Evolutionary conservation across 2,113 vertebrate species (phyloP).

Genomic region (Tachuris rubrigastra): DNA sequence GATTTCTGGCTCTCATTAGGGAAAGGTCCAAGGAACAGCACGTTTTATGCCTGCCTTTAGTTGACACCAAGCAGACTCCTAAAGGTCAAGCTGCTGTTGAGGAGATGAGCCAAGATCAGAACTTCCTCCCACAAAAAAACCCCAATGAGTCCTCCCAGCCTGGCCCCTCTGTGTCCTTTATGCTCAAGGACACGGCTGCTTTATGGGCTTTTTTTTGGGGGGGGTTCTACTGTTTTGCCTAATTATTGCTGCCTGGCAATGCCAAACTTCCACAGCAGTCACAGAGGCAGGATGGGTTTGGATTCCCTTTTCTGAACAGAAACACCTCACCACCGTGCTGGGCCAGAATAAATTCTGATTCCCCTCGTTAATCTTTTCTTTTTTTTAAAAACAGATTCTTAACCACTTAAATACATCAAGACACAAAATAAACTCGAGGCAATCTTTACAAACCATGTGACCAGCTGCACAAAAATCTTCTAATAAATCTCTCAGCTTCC

Average conservation of each 20-base stretch:
- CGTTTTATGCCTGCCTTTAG: neutral
- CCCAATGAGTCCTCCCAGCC: no score
- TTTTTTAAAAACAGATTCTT: neutral
- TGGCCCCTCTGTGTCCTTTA: no score
- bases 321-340: neutral
- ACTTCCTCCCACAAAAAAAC: neutral
- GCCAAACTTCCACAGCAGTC: neutral
- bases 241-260: neutral
- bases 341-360: accelerated
- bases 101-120: neutral
- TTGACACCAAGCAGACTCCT: constrained; percentile 11
- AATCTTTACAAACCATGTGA: neutral
- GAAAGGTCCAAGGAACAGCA: constrained; percentile 18
- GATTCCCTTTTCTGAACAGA: neutral
- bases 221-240: neutral
- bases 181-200: no score
- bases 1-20: constrained; percentile 22
- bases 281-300: neutral
- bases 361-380: neutral
- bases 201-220: neutral
- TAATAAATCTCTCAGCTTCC: neutral
- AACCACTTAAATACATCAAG: neutral
- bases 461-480: neutral
- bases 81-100: constrained; percentile 35
- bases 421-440: neutral